Conservation (phyloP, 2,113 vertebrate genomes). For the Bombycilla garrulus region DNA sequence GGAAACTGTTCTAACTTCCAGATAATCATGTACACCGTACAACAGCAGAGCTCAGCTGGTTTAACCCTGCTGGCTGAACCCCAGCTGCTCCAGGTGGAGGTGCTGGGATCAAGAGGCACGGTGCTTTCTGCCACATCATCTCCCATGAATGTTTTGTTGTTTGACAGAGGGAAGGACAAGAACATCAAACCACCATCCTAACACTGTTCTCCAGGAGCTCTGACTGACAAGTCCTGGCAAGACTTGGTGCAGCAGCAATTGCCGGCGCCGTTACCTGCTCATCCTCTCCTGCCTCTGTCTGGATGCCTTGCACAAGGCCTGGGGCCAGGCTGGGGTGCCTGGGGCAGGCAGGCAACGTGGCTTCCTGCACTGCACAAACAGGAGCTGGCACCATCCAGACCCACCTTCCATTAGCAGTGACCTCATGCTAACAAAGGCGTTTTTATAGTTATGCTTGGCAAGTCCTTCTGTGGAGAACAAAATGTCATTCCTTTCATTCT, state of each 20-base stretch:
- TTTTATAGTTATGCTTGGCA: neutral
- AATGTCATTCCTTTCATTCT: neutral
- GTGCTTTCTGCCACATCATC: neutral
- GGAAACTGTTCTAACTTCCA: neutral
- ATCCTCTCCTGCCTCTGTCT: neutral
- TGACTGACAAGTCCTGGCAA: neutral
- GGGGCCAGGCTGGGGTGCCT: neutral
- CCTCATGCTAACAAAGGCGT: neutral
- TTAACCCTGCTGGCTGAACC: neutral
- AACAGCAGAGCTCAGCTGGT: neutral
- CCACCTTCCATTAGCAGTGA: neutral
- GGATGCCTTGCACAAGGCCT: neutral
- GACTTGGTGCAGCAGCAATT: neutral
- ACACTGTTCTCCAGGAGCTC: neutral
- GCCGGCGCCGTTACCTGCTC: rapidly evolving
- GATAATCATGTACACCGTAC: rapidly evolving
- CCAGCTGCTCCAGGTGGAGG: neutral
- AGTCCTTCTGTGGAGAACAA: neutral
- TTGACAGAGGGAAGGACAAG: neutral
- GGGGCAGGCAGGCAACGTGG: neutral
- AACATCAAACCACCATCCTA: neutral
- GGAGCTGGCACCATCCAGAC: neutral
- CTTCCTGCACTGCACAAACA: neutral
- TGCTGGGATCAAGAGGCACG: neutral
- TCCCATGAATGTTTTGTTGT: rapidly evolving